Percentiles rank a stretch among this genome's conserved stretches.
These are phyloP conservation scores for Pammene fasciana DNA, from an alignment of 2,888 invertebrate species.

Conservation along the genomic window DNA sequence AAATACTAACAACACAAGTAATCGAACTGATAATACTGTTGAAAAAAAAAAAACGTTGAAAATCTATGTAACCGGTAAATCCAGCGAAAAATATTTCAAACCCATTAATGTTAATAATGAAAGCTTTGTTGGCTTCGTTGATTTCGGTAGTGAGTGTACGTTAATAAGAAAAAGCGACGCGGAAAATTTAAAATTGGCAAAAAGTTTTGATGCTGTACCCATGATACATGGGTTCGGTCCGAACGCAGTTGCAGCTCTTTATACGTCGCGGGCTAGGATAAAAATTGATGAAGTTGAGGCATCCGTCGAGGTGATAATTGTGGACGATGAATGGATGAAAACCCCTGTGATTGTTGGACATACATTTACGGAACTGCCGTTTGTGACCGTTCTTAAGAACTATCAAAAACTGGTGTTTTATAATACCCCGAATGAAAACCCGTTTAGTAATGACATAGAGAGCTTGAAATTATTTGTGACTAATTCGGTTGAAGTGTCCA, in stretches of 20 bases:
- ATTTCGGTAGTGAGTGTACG: background rate
- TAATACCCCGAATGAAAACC: too few relatives aligned
- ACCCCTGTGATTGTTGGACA: conserved; percentile 3
- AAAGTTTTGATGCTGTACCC: background rate
- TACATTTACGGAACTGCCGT: conserved; percentile 7
- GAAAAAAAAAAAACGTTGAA: background rate
- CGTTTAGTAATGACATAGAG: too few relatives aligned
- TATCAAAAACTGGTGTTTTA: background rate
- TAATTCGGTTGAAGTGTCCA: too few relatives aligned
- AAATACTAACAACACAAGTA: background rate
- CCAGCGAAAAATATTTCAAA: background rate
- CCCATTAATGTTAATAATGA: background rate
- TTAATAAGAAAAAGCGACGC: background rate
- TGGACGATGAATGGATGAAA: background rate
- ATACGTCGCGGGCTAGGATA: background rate
- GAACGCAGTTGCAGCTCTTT: background rate
- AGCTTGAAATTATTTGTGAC: background rate
- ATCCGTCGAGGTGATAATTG: background rate
- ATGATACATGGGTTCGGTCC: background rate
- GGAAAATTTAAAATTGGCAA: background rate
- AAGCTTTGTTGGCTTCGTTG: background rate
- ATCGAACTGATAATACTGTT: background rate
- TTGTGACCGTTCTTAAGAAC: too few relatives aligned
- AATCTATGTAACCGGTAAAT: background rate
- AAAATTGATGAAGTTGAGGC: background rate